Base-by-base conservation (phyloP, 1,140 invertebrate species). In the Cydia pomonella region DNA sequence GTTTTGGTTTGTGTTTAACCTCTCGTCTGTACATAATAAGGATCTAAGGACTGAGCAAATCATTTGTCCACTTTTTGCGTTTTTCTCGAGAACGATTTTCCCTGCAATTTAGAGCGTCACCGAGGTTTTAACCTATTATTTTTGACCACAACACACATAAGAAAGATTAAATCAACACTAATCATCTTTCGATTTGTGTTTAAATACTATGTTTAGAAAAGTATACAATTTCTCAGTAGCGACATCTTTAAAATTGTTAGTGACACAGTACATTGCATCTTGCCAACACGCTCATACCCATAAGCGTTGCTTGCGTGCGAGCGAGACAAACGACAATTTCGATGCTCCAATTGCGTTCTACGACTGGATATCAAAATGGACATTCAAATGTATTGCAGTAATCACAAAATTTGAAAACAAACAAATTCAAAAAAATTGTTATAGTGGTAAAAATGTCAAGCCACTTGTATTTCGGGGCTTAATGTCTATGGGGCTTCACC, bases 161-260 rank as follows among this genome's bases (percentile, higher is more conserved):
- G 33, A 38, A 38, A 38, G 10, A 9, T 38, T 38, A 38, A 38
- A 38, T 38, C 33, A 1, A 38, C n/a, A n/a, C n/a, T 38, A 38
- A 38, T 38, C 10, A 38, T 38, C 33, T 38, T 38, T 38, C 10
- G 33, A 38, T 47, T 47, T 0, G 44, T 47, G 44, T 47, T 47
- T 47, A 16, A 47, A 47, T 47, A 47, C 16, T 13, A 47, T 47
- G 12, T 47, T 44, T 44, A 44, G 12, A 16, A 13, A 4, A 3
- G 12, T 12, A 41, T 41, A 41, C 38, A 41, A n/a, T 13, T 5
- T 18, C 16, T 18, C 47, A 50, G 47, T 50, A 50, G n/a, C 47
- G 53, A 59, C 53, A 23, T 59, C 53, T 23, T 18, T 59, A 59
- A 18, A 59, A 59, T 69, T 50, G 16, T 41, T n/a, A 69, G 29